These are phyloP conservation scores for Canis aureus DNA, from an alignment of 2,113 vertebrate genomes.

Conservation along the genomic window DNA sequence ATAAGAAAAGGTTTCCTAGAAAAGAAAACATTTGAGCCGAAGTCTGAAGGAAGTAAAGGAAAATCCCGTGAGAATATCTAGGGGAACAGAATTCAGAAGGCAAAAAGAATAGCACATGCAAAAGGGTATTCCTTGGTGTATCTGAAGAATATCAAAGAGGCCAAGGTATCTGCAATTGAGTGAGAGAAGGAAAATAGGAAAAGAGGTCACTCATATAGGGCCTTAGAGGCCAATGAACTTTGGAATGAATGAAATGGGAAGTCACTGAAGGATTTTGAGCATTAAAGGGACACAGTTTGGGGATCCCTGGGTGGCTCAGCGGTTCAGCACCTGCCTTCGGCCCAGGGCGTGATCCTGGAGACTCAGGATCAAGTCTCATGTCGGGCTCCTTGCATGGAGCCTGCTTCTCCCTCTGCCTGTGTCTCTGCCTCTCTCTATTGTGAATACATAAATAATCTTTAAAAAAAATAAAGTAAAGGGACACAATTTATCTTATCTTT, in stretches of 20 bases:
- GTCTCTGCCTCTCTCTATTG: too few species aligned
- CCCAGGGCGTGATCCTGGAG: too few species aligned
- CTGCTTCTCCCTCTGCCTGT: too few species aligned
- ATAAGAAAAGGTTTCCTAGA: not conserved
- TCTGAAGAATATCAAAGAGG: not conserved
- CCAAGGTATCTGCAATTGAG: not conserved
- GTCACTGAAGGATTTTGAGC: not conserved
- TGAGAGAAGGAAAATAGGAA: not conserved
- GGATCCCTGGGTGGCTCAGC: too few species aligned
- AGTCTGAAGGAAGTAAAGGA: not conserved
- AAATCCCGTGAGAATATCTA: not conserved
- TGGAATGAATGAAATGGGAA: not conserved
- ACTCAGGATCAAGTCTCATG: too few species aligned
- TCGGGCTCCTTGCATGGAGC: too few species aligned
- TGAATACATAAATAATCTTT: too few species aligned
- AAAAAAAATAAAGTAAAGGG: not conserved
- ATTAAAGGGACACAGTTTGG: not conserved
- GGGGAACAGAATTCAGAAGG: not conserved
- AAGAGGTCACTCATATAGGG: not conserved
- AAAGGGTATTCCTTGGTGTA: not conserved
- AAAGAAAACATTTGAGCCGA: not conserved
- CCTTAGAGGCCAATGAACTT: not conserved
- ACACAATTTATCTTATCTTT: not conserved
- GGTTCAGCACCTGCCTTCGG: too few species aligned
- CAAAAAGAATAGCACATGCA: not conserved